Percentiles rank a stretch among this genome's conserved stretches.
Conservation (phyloP, 1,140 invertebrate genomes). For the Ostrea edulis region DNA sequence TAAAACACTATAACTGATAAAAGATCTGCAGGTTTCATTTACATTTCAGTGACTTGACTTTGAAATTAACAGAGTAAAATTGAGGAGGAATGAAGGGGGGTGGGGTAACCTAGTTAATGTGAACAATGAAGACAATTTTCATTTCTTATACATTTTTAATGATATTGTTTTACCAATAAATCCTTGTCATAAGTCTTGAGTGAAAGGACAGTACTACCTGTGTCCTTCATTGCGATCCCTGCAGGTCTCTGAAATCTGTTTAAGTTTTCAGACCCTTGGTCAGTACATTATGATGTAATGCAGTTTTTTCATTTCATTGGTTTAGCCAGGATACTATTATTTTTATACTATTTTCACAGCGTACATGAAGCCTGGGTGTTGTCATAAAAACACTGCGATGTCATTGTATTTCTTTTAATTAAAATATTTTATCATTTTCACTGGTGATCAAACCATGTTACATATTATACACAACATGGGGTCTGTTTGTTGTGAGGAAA, state of each 20-base stretch:
- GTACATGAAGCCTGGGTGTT: conserved; percentile 23
- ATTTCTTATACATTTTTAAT: background rate
- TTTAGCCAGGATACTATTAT: conserved; percentile 17
- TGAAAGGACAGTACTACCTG: background rate
- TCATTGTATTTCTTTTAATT: conserved; percentile 23
- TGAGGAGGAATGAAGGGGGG: too few relatives aligned
- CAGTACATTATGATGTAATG: conserved; percentile 3
- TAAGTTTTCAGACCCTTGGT: background rate
- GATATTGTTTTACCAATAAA: background rate
- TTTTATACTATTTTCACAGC: conserved; percentile 23
- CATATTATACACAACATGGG: conserved; percentile 2
- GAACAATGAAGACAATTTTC: background rate
- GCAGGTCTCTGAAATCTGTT: background rate
- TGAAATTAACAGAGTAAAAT: too few relatives aligned
- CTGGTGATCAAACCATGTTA: conserved; percentile 35
- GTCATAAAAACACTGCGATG: background rate
- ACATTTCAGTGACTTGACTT: too few relatives aligned
- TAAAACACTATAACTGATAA: too few relatives aligned
- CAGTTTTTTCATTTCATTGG: background rate
- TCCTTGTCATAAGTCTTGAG: background rate
- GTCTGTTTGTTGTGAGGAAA: conserved; percentile 35
- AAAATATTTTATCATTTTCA: conserved; percentile 8
- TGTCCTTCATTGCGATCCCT: background rate
- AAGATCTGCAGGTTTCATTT: too few relatives aligned
- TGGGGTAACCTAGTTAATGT: too few relatives aligned